Conservation (phyloP, 2,797 vertebrate genomes). For the Spea hammondii region DNA sequence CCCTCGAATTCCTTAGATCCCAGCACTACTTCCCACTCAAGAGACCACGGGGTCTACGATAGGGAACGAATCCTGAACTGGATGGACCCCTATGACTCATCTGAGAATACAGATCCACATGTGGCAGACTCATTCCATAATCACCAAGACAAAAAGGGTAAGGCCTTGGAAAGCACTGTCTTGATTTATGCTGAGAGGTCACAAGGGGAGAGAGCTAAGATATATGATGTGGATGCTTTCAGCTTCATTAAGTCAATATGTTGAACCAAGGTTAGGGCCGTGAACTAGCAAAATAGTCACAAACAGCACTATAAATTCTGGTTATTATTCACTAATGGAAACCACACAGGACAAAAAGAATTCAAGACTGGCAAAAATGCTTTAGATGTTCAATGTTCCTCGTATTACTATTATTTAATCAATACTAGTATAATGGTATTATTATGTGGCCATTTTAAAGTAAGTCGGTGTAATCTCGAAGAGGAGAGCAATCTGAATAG, state of each 20-base stretch:
- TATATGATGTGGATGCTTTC: conserved; percentile 79
- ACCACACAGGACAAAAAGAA: conserved; percentile 63
- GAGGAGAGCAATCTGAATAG: conserved; percentile 20
- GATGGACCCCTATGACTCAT: conserved; percentile 82
- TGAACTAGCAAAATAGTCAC: not conserved
- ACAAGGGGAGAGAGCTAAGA: conserved; percentile 56
- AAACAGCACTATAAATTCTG: not conserved
- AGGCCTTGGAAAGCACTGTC: conserved; percentile 89
- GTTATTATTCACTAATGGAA: conserved; percentile 47
- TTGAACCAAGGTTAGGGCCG: conserved; percentile 10
- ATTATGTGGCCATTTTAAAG: no score
- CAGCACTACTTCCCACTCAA: conserved; percentile 80
- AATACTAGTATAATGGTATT: no score
- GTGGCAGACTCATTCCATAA: conserved; percentile 92
- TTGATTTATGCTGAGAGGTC: conserved; percentile 50
- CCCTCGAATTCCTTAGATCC: conserved; percentile 85
- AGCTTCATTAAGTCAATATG: conserved; percentile 68
- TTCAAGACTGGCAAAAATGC: not conserved
- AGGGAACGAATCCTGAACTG: conserved; percentile 87
- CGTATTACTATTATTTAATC: no score
- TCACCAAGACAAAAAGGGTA: conserved; percentile 96
- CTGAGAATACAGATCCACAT: conserved; percentile 91
- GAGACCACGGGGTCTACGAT: conserved; percentile 76
- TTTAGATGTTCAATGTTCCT: no score
- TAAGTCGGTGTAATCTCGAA: no score